Evolutionary conservation across 2,113 vertebrate species (phyloP).

Genomic region (Halichoerus grypus): DNA sequence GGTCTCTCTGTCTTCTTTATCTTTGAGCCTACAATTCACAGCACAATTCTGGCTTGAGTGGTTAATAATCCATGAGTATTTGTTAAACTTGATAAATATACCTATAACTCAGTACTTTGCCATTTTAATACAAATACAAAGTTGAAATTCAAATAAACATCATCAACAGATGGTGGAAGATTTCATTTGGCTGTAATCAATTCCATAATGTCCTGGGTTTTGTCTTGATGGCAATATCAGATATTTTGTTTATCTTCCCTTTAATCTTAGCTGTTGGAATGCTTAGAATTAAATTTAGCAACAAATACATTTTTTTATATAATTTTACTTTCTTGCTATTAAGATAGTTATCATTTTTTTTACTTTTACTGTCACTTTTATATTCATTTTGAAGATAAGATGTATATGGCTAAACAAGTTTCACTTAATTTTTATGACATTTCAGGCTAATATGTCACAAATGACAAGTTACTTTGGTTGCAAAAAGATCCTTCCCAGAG

Average conservation of each 20-base stretch:
- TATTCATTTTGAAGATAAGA: background rate
- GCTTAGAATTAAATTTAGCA: slow-evolving; percentile 4
- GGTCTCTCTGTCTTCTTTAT: background rate
- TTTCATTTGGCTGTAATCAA: background rate
- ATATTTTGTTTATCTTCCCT: slow-evolving; percentile 36
- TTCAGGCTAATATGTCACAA: background rate
- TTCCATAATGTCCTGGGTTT: background rate
- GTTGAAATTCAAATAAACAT: background rate
- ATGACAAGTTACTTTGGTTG: background rate
- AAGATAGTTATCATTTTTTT: background rate
- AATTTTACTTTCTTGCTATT: background rate
- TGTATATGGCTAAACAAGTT: background rate
- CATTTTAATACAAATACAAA: background rate
- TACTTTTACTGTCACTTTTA: background rate
- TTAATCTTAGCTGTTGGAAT: slow-evolving; percentile 14
- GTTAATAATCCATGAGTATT: background rate
- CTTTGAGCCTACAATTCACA: background rate
- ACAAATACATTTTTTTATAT: background rate
- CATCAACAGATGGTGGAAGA: background rate
- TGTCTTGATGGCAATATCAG: background rate
- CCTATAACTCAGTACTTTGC: background rate
- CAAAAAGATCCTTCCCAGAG: background rate
- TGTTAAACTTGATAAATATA: background rate
- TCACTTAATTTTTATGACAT: slow-evolving; percentile 32
- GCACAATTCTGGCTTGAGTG: background rate